Evolutionary conservation across 2,888 invertebrate species (phyloP), one percentile per base, ranked within the genome.

Genomic region (Drosophila subsilvestris): DNA sequence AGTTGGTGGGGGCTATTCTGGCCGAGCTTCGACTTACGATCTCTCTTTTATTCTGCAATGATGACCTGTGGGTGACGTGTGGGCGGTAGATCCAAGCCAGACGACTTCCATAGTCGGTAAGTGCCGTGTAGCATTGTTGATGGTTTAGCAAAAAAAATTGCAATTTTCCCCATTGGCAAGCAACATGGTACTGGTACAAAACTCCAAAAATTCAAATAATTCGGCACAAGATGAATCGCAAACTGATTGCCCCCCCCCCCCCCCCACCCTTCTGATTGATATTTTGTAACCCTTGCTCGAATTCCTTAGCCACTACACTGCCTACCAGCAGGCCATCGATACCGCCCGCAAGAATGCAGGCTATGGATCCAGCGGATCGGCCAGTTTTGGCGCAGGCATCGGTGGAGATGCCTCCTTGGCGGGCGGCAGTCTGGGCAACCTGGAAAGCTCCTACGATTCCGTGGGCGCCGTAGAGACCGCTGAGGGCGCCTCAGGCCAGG

Each of bases 291-390:
- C 27, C n/a, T 20, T 56, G 17, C 22, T 1, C 12, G 3, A 29
- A 44, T 12, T 18, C 27, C 20, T 12, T 51, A 92, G 92, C 67
- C 92, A 92, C 59, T 90, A 88, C 58, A 55, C 54, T 22, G 89
- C 90, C 74, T 92, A 92, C 68, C 80, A 88, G 32, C 88, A 91
- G 74, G 89, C 91, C 7, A 78, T 92, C 17, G 89, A 89, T n/a
- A 81, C 89, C 65, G 92, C 92, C 3, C 89, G 90, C 44, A 81
- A 81, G 45, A 87, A 82, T 7, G 74, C 76, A 43, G 77, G 80
- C 0, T 63, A 20, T 8, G 67, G 69, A 12, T 18, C 67, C 18
- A 45, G 72, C 10, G 65, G 79, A 9, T 76, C 65, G 3, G 48
- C 57, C 18, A 43, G 58, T n/a, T 50, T 37, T 14, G 87, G 78